Evolutionary conservation across 2,888 invertebrate genomes (phyloP), one percentile per base, ranked within the genome.

Genomic region (Drosophila prolongata): DNA sequence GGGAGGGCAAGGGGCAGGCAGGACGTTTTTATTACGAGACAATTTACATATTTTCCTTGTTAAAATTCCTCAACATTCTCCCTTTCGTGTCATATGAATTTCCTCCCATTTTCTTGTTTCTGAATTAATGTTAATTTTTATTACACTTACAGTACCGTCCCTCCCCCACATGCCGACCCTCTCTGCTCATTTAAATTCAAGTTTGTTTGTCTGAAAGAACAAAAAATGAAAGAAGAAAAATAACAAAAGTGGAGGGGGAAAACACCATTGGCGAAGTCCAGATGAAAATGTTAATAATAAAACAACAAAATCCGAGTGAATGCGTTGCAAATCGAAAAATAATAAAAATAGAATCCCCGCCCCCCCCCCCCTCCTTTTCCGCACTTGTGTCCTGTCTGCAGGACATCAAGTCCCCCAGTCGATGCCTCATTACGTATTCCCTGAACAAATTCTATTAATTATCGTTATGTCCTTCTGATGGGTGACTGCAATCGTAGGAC

Each of bases 361-460:
- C 14, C 55, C 16, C 14, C 43, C n/a, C 3, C 14, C 14, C 55
- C 16, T 13, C 43, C 35, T 10, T 43, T 10, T n/a, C 3, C 53
- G n/a, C 14, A 9, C n/a, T n/a, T n/a, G n/a, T n/a, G n/a, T n/a
- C n/a, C n/a, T n/a, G n/a, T n/a, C n/a, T n/a, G n/a, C 69, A 68
- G 65, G 46, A 68, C 40, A 54, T n/a, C 38, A 56, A 40, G 16
- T 38, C 50, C 65, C 50, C 52, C 30, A 14, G 50, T 27, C 44
- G 34, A 24, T n/a, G 66, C n/a, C 90, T 91, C 90, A 91, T 91
- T 91, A 87, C 75, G 88, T 82, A 91, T 92, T 90, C 92, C 77
- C 77, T 72, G 76, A 83, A 85, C 91, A 90, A 90, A 87, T 90
- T 90, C 91, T 91, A 91, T 92, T 92, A 91, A 92, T 91, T 91